Percentiles rank a stretch among this genome's conserved stretches.
phyloP scores from a whole-genome alignment of 2,113 vertebrate genomes.

The Hypocryptadius cinnamomeus region DNA sequence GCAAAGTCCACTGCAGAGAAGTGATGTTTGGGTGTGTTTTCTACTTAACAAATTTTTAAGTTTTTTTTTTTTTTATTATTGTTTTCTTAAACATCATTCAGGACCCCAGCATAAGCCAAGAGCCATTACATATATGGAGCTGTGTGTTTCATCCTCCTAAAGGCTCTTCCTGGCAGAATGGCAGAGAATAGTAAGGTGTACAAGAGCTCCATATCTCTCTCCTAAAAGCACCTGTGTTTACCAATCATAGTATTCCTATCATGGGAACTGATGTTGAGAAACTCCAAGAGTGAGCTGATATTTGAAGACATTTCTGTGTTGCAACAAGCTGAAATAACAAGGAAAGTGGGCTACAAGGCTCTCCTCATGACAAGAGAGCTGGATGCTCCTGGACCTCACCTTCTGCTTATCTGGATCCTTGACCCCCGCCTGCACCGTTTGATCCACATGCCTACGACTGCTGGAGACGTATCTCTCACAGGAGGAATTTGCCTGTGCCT shows the following conservation, averaged over 20 bases:
- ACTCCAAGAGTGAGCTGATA: neutral
- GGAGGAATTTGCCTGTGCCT: slow-evolving; percentile 67
- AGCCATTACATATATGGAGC: neutral
- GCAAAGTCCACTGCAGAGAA: neutral
- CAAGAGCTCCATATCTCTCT: neutral
- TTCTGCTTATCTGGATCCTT: slow-evolving; percentile 64
- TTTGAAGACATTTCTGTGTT: slow-evolving; percentile 7
- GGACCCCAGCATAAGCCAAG: neutral
- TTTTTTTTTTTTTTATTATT: neutral
- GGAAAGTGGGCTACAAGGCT: neutral
- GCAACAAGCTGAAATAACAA: neutral
- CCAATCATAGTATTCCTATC: neutral
- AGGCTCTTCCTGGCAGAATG: neutral
- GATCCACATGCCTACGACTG: slow-evolving; percentile 34
- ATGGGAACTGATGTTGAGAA: neutral
- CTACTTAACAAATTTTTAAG: neutral
- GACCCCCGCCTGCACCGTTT: slow-evolving; percentile 63
- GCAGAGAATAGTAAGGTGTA: neutral
- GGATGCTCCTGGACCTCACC: neutral
- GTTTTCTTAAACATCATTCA: neutral
- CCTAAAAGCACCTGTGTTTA: neutral
- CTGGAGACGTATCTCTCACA: slow-evolving; percentile 32
- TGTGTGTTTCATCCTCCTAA: neutral
- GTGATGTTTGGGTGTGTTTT: neutral
- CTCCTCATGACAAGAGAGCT: neutral